A percentile compares a stretch with the other conserved stretches of the same genome.
Conservation (phyloP, 2,113 vertebrate species). For the Scartelaos histophorus region DNA sequence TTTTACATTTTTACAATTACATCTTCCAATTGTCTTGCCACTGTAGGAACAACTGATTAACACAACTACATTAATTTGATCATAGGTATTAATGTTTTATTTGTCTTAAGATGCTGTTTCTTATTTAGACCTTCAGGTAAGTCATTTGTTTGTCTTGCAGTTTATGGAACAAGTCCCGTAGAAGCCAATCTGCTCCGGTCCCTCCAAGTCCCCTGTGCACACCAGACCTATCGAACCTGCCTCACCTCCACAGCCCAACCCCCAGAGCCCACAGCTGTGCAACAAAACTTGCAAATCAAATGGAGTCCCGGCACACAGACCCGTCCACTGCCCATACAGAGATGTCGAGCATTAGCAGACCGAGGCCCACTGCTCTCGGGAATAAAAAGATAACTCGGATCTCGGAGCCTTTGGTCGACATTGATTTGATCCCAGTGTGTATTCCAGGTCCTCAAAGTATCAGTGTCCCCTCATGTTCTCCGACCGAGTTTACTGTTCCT, state of each 20-base stretch:
- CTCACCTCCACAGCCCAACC: constrained; percentile 29
- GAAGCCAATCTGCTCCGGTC: constrained; percentile 45
- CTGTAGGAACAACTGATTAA: too few species aligned
- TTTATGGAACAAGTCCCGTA: constrained; percentile 70
- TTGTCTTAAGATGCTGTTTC: neutral
- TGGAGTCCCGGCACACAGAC: constrained; percentile 20
- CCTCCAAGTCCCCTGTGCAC: constrained; percentile 42
- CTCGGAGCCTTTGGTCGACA: constrained; percentile 67
- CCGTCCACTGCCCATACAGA: constrained; percentile 12
- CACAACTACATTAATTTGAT: too few species aligned
- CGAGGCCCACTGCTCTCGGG: constrained; percentile 71
- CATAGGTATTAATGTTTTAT: neutral
- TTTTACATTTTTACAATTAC: too few species aligned
- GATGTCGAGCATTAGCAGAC: constrained; percentile 69
- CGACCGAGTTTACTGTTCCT: constrained; percentile 48
- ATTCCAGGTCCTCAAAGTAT: constrained; percentile 61
- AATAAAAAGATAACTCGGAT: constrained; percentile 55
- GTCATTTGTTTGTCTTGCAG: constrained; percentile 32
- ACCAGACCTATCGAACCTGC: constrained; percentile 25
- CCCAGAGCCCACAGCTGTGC: constrained; percentile 25
- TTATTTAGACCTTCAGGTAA: neutral
- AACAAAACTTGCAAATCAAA: constrained; percentile 21
- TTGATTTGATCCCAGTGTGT: constrained; percentile 68
- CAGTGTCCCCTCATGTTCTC: constrained; percentile 33
- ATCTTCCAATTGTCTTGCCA: too few species aligned